Percentiles rank a stretch among this genome's conserved stretches.
Evolutionary conservation across 1,140 invertebrate species (phyloP).

Genomic region (Drosophila lini): DNA sequence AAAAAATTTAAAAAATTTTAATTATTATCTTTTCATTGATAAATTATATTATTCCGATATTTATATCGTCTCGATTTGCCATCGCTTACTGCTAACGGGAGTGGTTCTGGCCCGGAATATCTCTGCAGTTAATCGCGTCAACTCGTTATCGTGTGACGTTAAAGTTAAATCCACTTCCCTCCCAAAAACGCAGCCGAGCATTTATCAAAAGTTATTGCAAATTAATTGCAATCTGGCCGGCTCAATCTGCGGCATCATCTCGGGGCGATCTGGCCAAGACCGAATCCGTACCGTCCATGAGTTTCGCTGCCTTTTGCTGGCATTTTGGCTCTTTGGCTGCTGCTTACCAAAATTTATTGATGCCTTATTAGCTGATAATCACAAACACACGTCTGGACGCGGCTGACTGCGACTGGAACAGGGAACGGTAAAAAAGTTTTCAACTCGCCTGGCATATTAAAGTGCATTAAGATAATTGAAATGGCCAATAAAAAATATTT

Average conservation of each 20-base stretch:
- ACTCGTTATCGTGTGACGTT: slow-evolving; percentile 72
- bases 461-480: slow-evolving; percentile 84
- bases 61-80: neutral
- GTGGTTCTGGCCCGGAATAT: slow-evolving; percentile 43
- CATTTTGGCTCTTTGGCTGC: slow-evolving; percentile 27
- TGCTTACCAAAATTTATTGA: slow-evolving; percentile 65
- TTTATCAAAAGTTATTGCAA: slow-evolving; percentile 83
- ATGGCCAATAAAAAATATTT: slow-evolving; percentile 84
- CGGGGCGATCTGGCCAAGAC: slow-evolving; percentile 70
- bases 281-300: slow-evolving; percentile 20
- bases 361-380: slow-evolving; percentile 80
- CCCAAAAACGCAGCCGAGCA: slow-evolving; percentile 45
- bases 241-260: slow-evolving; percentile 70
- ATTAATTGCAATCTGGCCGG: slow-evolving; percentile 76
- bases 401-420: neutral
- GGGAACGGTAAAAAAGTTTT: slow-evolving; percentile 70
- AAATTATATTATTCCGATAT: neutral
- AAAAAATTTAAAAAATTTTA: no score
- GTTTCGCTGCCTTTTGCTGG: slow-evolving; percentile 10
- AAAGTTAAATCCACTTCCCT: slow-evolving; percentile 67
- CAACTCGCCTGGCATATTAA: slow-evolving; percentile 69
- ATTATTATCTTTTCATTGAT: no score
- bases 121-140: slow-evolving; percentile 74
- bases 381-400: slow-evolving; percentile 60
- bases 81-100: slow-evolving; percentile 47